Evolutionary conservation across 35 echinoderm and acorn worm species (phyloP).

Genomic region (Ophiothrix spiculata): DNA sequence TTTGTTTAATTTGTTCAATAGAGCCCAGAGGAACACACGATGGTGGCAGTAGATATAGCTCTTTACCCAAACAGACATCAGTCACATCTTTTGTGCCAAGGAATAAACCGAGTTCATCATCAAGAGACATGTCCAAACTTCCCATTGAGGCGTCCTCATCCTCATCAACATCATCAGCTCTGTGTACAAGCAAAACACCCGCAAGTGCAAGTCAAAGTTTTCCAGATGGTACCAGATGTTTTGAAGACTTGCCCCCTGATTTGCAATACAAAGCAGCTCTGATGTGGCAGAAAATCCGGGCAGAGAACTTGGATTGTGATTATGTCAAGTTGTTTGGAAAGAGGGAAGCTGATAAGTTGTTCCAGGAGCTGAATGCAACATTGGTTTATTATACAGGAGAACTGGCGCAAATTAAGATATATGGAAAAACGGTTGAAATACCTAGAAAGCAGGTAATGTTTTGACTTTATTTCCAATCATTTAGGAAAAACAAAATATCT

Average conservation of each 20-base stretch:
- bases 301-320: constrained; percentile 76
- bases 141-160: not conserved
- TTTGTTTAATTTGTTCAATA: no score
- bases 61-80: no score
- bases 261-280: not conserved
- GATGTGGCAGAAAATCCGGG: constrained; percentile 26
- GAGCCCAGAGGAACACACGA: no score
- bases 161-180: not conserved
- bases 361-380: constrained; percentile 39
- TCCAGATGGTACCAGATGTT: not conserved
- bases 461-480: not conserved
- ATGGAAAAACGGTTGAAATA: constrained; percentile 72
- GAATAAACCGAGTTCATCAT: not conserved
- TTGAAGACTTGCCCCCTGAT: not conserved
- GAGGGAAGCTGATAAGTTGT: constrained; percentile 59
- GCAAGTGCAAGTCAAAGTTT: not conserved
- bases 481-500: no score
- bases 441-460: constrained; percentile 78
- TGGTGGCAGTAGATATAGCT: no score
- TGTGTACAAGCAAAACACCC: not conserved
- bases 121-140: not conserved
- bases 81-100: not conserved
- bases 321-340: constrained; percentile 45
- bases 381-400: constrained; percentile 70
- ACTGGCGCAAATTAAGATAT: constrained; percentile 57